Conservation (phyloP, 2,888 invertebrate species). For the Caenorhabditis panamensis region DNA sequence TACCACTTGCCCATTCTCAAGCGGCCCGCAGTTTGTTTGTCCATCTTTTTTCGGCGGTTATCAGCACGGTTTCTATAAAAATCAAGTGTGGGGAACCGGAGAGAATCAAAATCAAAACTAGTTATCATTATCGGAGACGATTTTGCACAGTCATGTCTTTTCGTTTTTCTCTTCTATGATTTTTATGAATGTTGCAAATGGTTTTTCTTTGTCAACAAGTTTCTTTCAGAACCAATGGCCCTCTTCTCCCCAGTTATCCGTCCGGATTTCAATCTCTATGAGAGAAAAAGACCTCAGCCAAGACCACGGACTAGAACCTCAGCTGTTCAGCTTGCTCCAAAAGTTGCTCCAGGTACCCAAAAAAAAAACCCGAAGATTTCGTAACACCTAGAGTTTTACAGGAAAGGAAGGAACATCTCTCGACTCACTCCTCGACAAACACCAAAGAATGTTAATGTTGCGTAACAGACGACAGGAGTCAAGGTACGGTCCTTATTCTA, state of each 20-base stretch:
- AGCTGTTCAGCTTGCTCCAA: conserved; percentile 26
- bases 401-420: conserved; percentile 60
- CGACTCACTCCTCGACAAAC: conserved; percentile 60
- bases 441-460: conserved; percentile 53
- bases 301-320: conserved; percentile 28
- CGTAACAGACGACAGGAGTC: conserved; percentile 50
- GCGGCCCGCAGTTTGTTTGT: neutral
- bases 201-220: neutral
- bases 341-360: conserved; percentile 40
- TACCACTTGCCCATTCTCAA: neutral
- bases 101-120: neutral
- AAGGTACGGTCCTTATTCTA: conserved; percentile 40
- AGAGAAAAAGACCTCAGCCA: conserved; percentile 44
- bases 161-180: conserved; percentile 18
- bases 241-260: conserved; percentile 55
- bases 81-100: conserved; percentile 25
- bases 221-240: conserved; percentile 60
- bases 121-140: conserved; percentile 19
- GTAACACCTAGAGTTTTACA: neutral
- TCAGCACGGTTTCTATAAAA: conserved; percentile 39
- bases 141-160: conserved; percentile 20
- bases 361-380: neutral
- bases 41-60: conserved; percentile 1
- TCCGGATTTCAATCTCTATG: conserved; percentile 53
- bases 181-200: neutral